Evolutionary conservation across 2,888 invertebrate species (phyloP).

Genomic region (Hirtodrosophila alboralis): DNA sequence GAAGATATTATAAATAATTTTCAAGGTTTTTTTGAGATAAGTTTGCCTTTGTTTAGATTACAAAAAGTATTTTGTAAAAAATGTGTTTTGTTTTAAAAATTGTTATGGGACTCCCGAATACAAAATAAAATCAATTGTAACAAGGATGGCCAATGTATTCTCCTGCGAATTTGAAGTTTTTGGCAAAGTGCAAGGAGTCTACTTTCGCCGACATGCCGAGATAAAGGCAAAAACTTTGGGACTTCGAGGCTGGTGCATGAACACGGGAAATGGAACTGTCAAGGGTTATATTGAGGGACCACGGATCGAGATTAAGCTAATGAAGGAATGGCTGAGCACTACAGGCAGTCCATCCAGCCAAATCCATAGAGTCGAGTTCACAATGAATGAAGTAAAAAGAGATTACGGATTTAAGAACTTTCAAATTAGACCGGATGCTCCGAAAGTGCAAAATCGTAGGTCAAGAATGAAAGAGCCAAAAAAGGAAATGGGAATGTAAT

Average conservation of each 20-base stretch:
- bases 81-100: not conserved
- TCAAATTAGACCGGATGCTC: constrained; percentile 49
- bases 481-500: no score
- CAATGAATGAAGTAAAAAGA: constrained; percentile 36
- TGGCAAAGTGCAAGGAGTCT: constrained; percentile 79
- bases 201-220: constrained; percentile 85
- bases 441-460: not conserved
- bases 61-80: not conserved
- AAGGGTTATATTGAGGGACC: constrained; percentile 87
- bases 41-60: not conserved
- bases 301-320: constrained; percentile 85
- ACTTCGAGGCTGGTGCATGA: constrained; percentile 88
- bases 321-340: constrained; percentile 86
- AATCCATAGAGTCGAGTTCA: constrained; percentile 89
- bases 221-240: constrained; percentile 86
- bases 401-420: constrained; percentile 55
- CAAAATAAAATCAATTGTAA: not conserved
- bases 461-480: not conserved
- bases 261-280: constrained; percentile 87
- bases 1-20: no score
- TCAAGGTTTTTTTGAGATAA: not conserved
- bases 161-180: constrained; percentile 77
- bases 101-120: not conserved
- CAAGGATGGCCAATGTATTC: constrained; percentile 46
- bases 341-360: constrained; percentile 90